These are phyloP conservation scores for Odontocerum albicorne DNA, from an alignment of 2,888 invertebrate genomes.

Conservation along the genomic window DNA sequence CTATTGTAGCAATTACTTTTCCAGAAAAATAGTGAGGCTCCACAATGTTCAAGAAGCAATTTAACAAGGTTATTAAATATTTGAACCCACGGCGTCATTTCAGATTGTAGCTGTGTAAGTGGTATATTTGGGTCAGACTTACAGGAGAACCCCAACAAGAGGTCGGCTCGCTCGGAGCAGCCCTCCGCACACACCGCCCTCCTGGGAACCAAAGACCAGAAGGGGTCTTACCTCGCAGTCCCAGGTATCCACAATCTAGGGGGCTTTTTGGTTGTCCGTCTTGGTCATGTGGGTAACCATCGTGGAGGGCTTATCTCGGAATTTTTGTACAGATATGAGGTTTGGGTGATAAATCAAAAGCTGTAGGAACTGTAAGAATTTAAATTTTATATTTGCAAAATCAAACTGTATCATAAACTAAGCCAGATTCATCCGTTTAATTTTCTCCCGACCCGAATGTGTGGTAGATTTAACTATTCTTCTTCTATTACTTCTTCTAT, in stretches of 20 bases:
- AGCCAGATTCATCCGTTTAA: too few species aligned
- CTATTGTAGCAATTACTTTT: too few species aligned
- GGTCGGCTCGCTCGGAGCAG: constrained; percentile 47
- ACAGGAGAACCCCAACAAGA: constrained; percentile 46
- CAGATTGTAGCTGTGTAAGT: constrained; percentile 36
- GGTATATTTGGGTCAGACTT: constrained; percentile 48
- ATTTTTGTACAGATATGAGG: constrained; percentile 17
- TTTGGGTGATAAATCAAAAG: constrained; percentile 7
- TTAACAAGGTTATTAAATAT: constrained; percentile 20
- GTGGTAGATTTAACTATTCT: too few species aligned
- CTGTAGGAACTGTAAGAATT: too few species aligned
- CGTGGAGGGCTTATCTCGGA: neutral
- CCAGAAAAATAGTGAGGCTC: too few species aligned
- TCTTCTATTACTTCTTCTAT: too few species aligned
- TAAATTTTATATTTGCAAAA: too few species aligned
- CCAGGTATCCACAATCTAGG: constrained; percentile 49
- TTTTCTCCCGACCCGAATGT: too few species aligned
- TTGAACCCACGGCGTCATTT: constrained; percentile 28
- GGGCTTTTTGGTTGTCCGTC: constrained; percentile 14
- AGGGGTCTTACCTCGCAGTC: constrained; percentile 64
- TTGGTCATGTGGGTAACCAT: constrained; percentile 8
- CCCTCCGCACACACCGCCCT: constrained; percentile 58
- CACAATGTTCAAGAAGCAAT: too few species aligned
- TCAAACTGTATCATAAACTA: too few species aligned
- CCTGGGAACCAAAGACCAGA: constrained; percentile 57